A percentile compares a stretch with the other conserved stretches of the same genome.
phyloP scores from a whole-genome alignment of 2,113 vertebrate genomes.

The Phrynosoma blainvillii region DNA sequence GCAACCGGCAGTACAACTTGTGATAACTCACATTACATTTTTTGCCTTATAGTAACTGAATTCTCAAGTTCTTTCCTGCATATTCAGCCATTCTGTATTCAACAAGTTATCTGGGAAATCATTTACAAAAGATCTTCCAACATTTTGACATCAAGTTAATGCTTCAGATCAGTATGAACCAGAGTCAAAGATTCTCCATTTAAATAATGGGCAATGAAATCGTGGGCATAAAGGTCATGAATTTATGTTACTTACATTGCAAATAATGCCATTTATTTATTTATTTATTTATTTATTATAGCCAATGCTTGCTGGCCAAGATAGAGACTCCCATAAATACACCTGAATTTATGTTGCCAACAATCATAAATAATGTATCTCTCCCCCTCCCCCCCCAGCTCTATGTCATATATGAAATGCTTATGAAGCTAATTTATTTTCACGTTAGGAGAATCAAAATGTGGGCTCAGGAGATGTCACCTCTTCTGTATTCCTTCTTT shows the following conservation, averaged over 20 bases:
- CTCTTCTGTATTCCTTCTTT: no score
- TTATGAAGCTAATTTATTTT: background rate
- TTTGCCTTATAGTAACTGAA: background rate
- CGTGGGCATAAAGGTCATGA: slow-evolving; percentile 52
- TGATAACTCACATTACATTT: slow-evolving; percentile 21
- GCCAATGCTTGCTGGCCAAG: no score
- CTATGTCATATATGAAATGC: background rate
- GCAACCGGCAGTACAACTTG: background rate
- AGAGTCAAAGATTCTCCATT: slow-evolving; percentile 47
- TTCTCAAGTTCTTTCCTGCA: slow-evolving; percentile 10
- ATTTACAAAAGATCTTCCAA: slow-evolving; percentile 45
- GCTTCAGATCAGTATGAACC: slow-evolving; percentile 43
- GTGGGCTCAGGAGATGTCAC: no score
- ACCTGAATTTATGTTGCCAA: no score
- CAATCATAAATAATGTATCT: no score
- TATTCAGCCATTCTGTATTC: slow-evolving; percentile 25
- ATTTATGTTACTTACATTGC: slow-evolving; percentile 24
- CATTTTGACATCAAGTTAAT: slow-evolving; percentile 55
- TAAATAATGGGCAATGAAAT: slow-evolving; percentile 58
- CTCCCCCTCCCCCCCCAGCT: no score
- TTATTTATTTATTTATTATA: no score
- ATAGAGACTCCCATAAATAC: background rate
- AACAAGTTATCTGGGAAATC: slow-evolving; percentile 49
- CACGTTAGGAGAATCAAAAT: background rate
- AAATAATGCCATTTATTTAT: no score